Evolutionary conservation across 2,888 invertebrate species (phyloP).

Genomic region (Hirtodrosophila duncani): DNA sequence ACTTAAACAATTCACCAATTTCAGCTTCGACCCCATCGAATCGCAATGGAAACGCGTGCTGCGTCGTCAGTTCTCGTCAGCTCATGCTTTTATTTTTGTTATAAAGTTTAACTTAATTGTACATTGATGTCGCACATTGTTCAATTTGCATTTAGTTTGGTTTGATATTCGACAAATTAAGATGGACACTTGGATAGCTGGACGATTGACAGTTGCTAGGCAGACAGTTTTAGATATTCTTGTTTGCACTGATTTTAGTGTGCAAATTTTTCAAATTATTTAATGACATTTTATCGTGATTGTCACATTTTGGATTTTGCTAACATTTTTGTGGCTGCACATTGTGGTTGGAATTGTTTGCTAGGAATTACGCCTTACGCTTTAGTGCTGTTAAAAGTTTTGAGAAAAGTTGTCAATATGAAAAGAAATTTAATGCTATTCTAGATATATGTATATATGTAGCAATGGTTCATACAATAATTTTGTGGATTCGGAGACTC

Average conservation of each 20-base stretch:
- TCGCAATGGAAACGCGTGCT: conserved; percentile 13
- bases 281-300: conserved; percentile 22
- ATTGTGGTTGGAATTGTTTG: too few species aligned
- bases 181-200: conserved; percentile 14
- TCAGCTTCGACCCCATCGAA: background rate
- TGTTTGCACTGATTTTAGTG: too few species aligned
- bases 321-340: too few species aligned
- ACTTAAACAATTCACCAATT: background rate
- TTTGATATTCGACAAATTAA: conserved; percentile 14
- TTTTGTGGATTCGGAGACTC: too few species aligned
- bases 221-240: too few species aligned
- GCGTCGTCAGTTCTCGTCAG: conserved; percentile 12
- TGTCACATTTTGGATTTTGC: too few species aligned
- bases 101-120: conserved; percentile 26
- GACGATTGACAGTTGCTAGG: conserved; percentile 6
- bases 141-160: conserved; percentile 15
- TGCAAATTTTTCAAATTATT: conserved; percentile 27
- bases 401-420: too few species aligned
- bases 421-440: too few species aligned
- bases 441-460: too few species aligned
- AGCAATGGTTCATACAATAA: too few species aligned
- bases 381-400: too few species aligned
- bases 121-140: conserved; percentile 27
- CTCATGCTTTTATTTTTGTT: conserved; percentile 2
- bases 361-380: too few species aligned